Evolutionary conservation across 2,888 invertebrate species (phyloP).

Genomic region (Mesorhabditis spiculigera): DNA sequence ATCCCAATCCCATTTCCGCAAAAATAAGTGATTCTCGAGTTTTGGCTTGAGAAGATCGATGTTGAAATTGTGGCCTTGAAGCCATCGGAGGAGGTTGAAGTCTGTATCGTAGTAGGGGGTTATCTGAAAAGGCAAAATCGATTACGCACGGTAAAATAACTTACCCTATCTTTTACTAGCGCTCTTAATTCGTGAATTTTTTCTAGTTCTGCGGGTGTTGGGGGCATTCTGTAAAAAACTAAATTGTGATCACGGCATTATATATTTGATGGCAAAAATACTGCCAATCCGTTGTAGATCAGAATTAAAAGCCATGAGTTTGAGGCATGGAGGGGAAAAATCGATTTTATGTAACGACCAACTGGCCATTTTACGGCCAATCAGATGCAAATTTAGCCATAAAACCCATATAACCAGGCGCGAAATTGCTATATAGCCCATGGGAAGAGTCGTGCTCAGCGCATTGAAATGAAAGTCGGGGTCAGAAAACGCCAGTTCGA

Average conservation of each 20-base stretch:
- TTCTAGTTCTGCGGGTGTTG: neutral
- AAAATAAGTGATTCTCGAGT: slow-evolving; percentile 34
- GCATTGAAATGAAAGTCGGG: no score
- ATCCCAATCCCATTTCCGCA: slow-evolving; percentile 41
- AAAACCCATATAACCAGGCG: no score
- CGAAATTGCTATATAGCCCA: no score
- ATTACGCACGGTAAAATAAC: neutral
- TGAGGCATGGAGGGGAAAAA: neutral
- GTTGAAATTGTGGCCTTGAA: slow-evolving; percentile 42
- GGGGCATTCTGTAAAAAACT: neutral
- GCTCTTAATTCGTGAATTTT: neutral
- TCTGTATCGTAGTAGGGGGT: slow-evolving; percentile 49
- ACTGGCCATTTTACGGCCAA: no score
- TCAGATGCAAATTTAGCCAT: no score
- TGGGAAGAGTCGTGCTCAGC: no score
- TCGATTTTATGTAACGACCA: neutral
- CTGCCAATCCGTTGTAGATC: neutral
- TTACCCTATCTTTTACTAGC: neutral
- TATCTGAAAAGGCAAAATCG: slow-evolving; percentile 22
- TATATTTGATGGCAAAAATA: neutral
- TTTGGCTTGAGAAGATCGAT: slow-evolving; percentile 37
- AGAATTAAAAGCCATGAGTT: neutral
- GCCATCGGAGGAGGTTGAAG: slow-evolving; percentile 46
- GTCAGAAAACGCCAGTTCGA: no score
- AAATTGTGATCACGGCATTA: neutral